Conservation (phyloP, 2,797 vertebrate genomes). For the Pipistrellus kuhlii region DNA sequence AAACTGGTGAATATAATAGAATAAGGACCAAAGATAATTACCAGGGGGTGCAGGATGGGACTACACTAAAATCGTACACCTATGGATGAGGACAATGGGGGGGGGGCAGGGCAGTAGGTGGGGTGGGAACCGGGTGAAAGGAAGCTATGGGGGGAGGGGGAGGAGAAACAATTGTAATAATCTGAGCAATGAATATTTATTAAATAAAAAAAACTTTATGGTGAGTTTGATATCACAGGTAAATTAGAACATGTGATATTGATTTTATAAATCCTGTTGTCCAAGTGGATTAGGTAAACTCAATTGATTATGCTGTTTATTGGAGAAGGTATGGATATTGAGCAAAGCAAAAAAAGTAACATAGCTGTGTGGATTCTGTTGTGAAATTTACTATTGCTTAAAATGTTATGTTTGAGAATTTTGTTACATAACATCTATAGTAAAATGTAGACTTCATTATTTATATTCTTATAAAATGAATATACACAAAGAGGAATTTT, state of each 20-base stretch:
- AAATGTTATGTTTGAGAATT: not conserved
- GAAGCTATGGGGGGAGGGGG: too few species aligned
- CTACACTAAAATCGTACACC: too few species aligned
- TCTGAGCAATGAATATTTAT: too few species aligned
- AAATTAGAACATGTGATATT: not conserved
- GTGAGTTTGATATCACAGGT: not conserved
- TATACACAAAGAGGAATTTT: not conserved
- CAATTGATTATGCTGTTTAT: not conserved
- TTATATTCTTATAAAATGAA: not conserved
- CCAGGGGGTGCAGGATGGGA: too few species aligned
- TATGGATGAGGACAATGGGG: too few species aligned
- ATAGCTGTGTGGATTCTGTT: not conserved
- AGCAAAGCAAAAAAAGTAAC: slow-evolving; percentile 48
- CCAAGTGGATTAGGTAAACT: slow-evolving; percentile 16
- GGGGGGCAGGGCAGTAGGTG: too few species aligned
- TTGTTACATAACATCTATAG: slow-evolving; percentile 5
- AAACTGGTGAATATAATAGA: too few species aligned
- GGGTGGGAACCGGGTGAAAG: too few species aligned
- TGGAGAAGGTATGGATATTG: not conserved
- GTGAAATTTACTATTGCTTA: slow-evolving; percentile 15
- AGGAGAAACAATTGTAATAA: too few species aligned
- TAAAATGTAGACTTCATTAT: not conserved
- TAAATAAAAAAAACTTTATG: not conserved
- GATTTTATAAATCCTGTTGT: not conserved
- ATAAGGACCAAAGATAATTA: too few species aligned